A percentile compares a stretch with the other conserved stretches of the same genome.
phyloP scores from a whole-genome alignment of 1,140 invertebrate genomes.

The Tetranychus urticae region DNA sequence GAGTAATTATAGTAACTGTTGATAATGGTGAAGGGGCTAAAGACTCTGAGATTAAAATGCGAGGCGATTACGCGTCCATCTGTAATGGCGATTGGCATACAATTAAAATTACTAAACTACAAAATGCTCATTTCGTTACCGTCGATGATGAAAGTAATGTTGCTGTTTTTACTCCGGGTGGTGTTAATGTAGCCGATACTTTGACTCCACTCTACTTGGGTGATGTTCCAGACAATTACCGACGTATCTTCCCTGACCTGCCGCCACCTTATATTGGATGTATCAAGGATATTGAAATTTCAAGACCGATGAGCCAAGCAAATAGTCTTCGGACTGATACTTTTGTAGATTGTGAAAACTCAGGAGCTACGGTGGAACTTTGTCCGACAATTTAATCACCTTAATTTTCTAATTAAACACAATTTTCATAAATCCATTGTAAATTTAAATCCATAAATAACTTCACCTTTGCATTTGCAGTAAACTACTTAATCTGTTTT shows the following conservation, averaged over 20 bases:
- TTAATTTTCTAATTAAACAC: too few species aligned
- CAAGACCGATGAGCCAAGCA: too few species aligned
- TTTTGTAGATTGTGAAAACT: too few species aligned
- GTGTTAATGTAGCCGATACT: slow-evolving; percentile 42
- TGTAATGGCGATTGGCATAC: slow-evolving; percentile 88
- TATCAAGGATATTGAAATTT: slow-evolving; percentile 30
- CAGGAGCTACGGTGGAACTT: too few species aligned
- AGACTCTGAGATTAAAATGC: slow-evolving; percentile 40
- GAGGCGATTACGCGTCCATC: slow-evolving; percentile 35
- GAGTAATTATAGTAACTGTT: slow-evolving; percentile 46
- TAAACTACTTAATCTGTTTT: too few species aligned
- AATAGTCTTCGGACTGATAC: too few species aligned
- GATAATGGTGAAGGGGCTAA: slow-evolving; percentile 61
- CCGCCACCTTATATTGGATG: not conserved
- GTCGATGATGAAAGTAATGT: slow-evolving; percentile 47
- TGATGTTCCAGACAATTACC: slow-evolving; percentile 37
- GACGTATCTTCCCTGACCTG: not conserved
- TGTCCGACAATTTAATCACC: too few species aligned
- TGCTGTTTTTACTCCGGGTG: slow-evolving; percentile 30
- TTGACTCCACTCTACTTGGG: slow-evolving; percentile 67
- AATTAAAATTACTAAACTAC: slow-evolving; percentile 54
- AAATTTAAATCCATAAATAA: too few species aligned
- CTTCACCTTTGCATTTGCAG: too few species aligned
- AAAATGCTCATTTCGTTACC: slow-evolving; percentile 50
- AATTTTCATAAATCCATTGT: too few species aligned